Percentiles rank a stretch among this genome's conserved stretches.
These are phyloP conservation scores for Siphlonurus alternatus DNA, from an alignment of 2,888 invertebrate genomes.

Conservation along the genomic window DNA sequence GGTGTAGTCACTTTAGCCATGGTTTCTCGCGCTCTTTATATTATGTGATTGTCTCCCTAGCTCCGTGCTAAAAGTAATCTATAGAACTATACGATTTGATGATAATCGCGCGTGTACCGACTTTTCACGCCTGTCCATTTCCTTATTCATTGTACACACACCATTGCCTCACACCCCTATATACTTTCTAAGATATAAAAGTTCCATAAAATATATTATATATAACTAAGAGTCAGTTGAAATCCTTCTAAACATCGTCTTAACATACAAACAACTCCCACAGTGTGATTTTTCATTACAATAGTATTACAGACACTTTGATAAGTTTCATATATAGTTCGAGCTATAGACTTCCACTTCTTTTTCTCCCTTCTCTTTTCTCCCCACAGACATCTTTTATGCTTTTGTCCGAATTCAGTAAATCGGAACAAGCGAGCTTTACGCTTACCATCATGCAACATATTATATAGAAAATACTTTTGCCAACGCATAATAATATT, in stretches of 20 bases:
- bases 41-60: neutral
- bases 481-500: no score
- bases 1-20: neutral
- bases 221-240: neutral
- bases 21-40: neutral
- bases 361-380: constrained; percentile 9
- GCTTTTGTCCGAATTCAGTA: neutral
- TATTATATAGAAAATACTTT: no score
- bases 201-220: neutral
- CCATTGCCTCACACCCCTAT: constrained; percentile 28
- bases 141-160: constrained; percentile 31
- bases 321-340: constrained; percentile 11
- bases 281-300: neutral
- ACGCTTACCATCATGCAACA: no score
- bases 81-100: neutral
- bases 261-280: neutral
- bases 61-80: neutral
- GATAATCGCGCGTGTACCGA: neutral
- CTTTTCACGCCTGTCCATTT: constrained; percentile 18
- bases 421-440: neutral
- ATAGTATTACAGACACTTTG: no score
- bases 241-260: neutral
- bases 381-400: neutral
- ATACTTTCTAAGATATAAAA: no score
- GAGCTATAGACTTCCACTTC: no score